phyloP scores from a whole-genome alignment of 2,797 vertebrate genomes.

The Helicolenus hilgendorfi region DNA sequence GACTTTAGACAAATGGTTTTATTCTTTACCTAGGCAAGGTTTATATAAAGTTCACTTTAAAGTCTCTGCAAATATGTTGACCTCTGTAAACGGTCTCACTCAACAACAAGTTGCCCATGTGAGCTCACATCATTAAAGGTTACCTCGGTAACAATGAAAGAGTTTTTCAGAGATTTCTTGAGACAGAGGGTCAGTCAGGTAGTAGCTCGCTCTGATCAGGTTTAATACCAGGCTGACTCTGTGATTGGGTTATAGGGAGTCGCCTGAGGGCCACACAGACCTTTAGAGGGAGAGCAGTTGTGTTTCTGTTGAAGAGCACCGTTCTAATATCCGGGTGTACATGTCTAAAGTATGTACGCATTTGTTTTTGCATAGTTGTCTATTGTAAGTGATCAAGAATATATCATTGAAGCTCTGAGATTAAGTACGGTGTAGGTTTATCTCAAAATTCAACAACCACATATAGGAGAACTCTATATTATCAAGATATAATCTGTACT shows the following conservation, averaged over 20 bases:
- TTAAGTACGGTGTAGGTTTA: background rate
- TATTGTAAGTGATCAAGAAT: background rate
- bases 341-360: background rate
- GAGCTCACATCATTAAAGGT: conserved; percentile 10
- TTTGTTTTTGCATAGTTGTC: background rate
- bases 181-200: conserved; percentile 75
- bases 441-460: background rate
- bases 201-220: conserved; percentile 76
- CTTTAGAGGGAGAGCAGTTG: conserved; percentile 80
- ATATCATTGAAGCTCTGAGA: background rate
- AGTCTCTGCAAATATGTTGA: background rate
- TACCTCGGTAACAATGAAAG: background rate
- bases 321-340: background rate
- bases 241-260: conserved; percentile 80
- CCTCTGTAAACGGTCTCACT: background rate
- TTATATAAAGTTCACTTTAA: background rate
- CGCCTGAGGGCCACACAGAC: conserved; percentile 86
- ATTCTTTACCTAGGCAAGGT: background rate
- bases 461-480: background rate
- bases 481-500: background rate
- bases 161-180: conserved; percentile 69
- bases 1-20: background rate
- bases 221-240: conserved; percentile 71
- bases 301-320: conserved; percentile 13
- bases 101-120: background rate